phyloP scores from a whole-genome alignment of 2,888 invertebrate genomes.

The Trachelus iudaicus region DNA sequence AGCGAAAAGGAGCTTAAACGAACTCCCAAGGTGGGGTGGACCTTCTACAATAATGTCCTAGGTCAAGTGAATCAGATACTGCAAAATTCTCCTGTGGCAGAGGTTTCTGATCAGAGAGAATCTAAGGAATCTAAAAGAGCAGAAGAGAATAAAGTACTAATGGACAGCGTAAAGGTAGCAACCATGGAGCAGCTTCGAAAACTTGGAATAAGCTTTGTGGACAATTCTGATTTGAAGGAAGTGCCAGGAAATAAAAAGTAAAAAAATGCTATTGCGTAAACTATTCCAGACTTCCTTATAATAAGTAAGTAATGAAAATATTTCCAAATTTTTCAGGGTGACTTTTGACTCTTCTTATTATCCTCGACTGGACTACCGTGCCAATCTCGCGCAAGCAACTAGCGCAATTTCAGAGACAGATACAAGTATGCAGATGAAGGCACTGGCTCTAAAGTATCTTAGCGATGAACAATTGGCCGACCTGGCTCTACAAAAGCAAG shows the following conservation, averaged over 20 bases:
- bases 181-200: constrained; percentile 58
- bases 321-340: constrained; percentile 24
- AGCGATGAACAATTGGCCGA: constrained; percentile 66
- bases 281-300: background rate
- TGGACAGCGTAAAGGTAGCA: constrained; percentile 55
- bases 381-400: constrained; percentile 44
- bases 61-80: constrained; percentile 70
- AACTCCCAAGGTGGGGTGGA: constrained; percentile 75
- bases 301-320: background rate
- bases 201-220: constrained; percentile 56
- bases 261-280: background rate
- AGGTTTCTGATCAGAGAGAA: constrained; percentile 2
- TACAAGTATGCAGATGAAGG: constrained; percentile 70
- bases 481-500: constrained; percentile 50
- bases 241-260: background rate
- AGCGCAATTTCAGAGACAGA: constrained; percentile 60
- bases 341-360: constrained; percentile 56
- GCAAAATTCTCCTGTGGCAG: constrained; percentile 61
- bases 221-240: constrained; percentile 46
- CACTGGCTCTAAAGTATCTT: constrained; percentile 70
- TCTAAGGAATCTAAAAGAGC: background rate
- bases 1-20: constrained; percentile 64
- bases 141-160: constrained; percentile 17
- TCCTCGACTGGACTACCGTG: constrained; percentile 50
- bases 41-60: constrained; percentile 79